Conservation (phyloP, 2,888 invertebrate species). For the Oligia fasciuncula region DNA sequence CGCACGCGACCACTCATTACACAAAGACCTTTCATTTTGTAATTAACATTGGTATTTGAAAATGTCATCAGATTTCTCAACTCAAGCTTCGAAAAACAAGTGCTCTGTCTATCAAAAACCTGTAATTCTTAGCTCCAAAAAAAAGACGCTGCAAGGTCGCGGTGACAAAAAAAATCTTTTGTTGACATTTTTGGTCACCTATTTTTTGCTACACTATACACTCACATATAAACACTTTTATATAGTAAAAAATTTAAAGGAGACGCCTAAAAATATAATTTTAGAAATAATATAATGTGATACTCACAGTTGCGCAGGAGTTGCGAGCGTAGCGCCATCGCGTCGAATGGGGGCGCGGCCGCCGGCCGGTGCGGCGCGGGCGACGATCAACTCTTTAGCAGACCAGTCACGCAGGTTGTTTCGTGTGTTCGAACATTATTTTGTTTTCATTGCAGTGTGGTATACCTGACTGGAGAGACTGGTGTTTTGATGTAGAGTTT, state of each 20-base stretch:
- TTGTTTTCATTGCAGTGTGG: slow-evolving; percentile 65
- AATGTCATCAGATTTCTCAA: slow-evolving; percentile 4
- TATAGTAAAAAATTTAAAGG: background rate
- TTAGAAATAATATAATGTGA: slow-evolving; percentile 20
- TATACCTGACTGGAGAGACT: slow-evolving; percentile 36
- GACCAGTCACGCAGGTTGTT: slow-evolving; percentile 84
- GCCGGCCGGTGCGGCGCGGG: slow-evolving; percentile 61
- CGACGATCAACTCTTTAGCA: slow-evolving; percentile 70
- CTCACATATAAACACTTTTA: background rate
- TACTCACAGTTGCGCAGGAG: slow-evolving; percentile 86
- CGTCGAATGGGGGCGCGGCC: slow-evolving; percentile 82
- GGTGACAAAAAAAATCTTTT: slow-evolving; percentile 13
- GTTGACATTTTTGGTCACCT: background rate
- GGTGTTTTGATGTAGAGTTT: background rate
- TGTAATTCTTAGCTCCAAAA: slow-evolving; percentile 33
- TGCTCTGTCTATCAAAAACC: slow-evolving; percentile 36
- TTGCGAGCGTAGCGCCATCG: slow-evolving; percentile 85
- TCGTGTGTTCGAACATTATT: slow-evolving; percentile 67
- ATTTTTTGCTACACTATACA: background rate
- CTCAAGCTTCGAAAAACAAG: slow-evolving; percentile 5
- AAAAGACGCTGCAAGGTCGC: slow-evolving; percentile 50
- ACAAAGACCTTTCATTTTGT: slow-evolving; percentile 11
- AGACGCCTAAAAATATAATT: background rate
- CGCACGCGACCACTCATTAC: slow-evolving; percentile 20
- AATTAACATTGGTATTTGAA: slow-evolving; percentile 16